A percentile compares a stretch with the other conserved stretches of the same genome.
These are phyloP conservation scores for Mesochorus sp. DNA, from an alignment of 2,888 invertebrate genomes.

Conservation along the genomic window DNA sequence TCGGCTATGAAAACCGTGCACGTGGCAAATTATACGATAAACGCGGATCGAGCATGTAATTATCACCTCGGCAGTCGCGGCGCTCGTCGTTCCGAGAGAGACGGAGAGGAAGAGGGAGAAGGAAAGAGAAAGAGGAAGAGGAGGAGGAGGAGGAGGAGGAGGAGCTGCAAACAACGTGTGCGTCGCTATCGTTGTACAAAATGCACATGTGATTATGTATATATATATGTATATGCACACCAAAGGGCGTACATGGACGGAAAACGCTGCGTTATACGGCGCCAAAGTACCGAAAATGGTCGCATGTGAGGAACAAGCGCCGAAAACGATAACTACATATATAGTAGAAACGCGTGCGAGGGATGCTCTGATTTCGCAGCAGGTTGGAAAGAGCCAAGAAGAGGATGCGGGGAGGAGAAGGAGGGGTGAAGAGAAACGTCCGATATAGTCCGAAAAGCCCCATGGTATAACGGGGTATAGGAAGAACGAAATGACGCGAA, in stretches of 20 bases:
- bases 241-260: neutral
- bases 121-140: neutral
- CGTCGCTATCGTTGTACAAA: too few relatives aligned
- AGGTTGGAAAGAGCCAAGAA: neutral
- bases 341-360: slow-evolving; percentile 59
- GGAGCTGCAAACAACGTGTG: slow-evolving; percentile 48
- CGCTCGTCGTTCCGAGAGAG: slow-evolving; percentile 29
- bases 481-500: slow-evolving; percentile 71
- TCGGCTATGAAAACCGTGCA: slow-evolving; percentile 75
- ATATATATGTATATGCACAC: neutral
- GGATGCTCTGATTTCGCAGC: slow-evolving; percentile 19
- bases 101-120: neutral
- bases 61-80: slow-evolving; percentile 76
- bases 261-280: neutral
- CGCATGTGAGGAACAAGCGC: slow-evolving; percentile 57
- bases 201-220: neutral
- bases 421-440: slow-evolving; percentile 24
- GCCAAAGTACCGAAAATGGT: slow-evolving; percentile 53
- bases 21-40: slow-evolving; percentile 78
- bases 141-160: slow-evolving; percentile 7
- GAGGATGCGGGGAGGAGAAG: slow-evolving; percentile 5
- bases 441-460: slow-evolving; percentile 50
- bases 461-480: slow-evolving; percentile 33
- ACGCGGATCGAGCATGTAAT: slow-evolving; percentile 78
- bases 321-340: slow-evolving; percentile 65